phyloP scores from a whole-genome alignment of 1,140 invertebrate genomes.

The Macrobrachium rosenbergii region DNA sequence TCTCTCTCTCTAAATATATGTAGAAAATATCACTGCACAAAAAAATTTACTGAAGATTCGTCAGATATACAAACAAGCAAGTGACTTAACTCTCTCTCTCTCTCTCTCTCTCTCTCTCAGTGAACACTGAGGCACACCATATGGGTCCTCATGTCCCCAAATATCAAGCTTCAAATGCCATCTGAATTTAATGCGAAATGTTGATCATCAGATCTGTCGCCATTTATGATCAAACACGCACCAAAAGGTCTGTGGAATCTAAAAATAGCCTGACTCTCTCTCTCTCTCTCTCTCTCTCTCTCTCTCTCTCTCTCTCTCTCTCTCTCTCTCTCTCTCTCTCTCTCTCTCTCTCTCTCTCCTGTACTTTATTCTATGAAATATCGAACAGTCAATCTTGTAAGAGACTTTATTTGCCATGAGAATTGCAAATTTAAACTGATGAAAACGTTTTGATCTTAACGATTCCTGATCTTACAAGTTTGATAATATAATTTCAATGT shows the following conservation, averaged over 20 bases:
- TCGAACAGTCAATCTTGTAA: neutral
- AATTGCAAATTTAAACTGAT: too few relatives aligned
- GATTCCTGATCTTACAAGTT: too few relatives aligned
- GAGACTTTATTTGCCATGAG: too few relatives aligned
- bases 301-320: constrained; percentile 3
- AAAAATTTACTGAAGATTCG: too few relatives aligned
- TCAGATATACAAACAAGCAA: too few relatives aligned
- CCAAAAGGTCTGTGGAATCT: too few relatives aligned
- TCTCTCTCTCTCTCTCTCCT: constrained; percentile 1
- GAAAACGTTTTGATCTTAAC: too few relatives aligned
- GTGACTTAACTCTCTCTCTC: constrained; percentile 27
- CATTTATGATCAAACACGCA: too few relatives aligned
- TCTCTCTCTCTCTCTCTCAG: constrained; percentile 14
- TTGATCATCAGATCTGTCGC: too few relatives aligned
- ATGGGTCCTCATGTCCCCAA: neutral
- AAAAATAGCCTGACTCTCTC: neutral
- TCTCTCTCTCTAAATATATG: constrained; percentile 16
- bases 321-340: constrained; percentile 10
- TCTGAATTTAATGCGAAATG: too few relatives aligned
- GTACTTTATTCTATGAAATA: neutral
- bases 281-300: constrained; percentile 18
- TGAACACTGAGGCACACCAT: neutral
- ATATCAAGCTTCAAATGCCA: neutral
- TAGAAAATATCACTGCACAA: too few relatives aligned
- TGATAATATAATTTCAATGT: too few relatives aligned